Evolutionary conservation across 2,888 invertebrate species (phyloP).

Genomic region (Chaetogeoica ovagalla): DNA sequence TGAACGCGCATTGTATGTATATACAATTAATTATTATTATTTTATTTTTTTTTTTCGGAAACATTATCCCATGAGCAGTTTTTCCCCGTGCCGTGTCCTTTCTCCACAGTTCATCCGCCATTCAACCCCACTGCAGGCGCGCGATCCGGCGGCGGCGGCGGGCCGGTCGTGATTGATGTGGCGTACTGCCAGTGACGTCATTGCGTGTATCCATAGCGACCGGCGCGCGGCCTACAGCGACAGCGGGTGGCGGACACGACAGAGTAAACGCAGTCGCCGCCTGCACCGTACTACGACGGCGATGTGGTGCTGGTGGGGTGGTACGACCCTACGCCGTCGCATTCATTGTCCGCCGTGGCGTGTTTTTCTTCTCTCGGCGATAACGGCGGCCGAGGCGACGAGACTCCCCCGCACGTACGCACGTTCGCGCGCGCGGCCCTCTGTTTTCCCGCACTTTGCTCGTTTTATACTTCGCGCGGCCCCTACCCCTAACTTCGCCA

Average conservation of each 20-base stretch:
- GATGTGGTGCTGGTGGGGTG: too few relatives aligned
- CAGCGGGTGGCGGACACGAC: neutral
- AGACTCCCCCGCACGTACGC: neutral
- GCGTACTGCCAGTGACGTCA: slow-evolving; percentile 50
- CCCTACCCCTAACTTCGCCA: too few relatives aligned
- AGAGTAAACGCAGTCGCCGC: slow-evolving; percentile 20
- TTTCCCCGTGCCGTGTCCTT: slow-evolving; percentile 17
- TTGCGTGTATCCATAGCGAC: slow-evolving; percentile 50
- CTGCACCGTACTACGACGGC: neutral
- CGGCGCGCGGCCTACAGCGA: neutral
- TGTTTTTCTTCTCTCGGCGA: slow-evolving; percentile 1
- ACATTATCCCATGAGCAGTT: slow-evolving; percentile 34
- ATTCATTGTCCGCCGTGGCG: slow-evolving; percentile 10
- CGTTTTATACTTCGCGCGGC: neutral
- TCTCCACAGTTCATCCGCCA: too few relatives aligned
- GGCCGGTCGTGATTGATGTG: slow-evolving; percentile 49
- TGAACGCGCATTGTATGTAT: too few relatives aligned
- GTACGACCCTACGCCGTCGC: neutral
- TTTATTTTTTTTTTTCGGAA: slow-evolving; percentile 14
- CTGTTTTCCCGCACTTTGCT: slow-evolving; percentile 12
- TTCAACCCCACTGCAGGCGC: neutral
- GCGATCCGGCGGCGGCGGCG: neutral
- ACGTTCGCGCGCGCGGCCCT: neutral
- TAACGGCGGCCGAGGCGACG: slow-evolving; percentile 1
- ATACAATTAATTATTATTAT: slow-evolving; percentile 16